Evolutionary conservation across 2,113 vertebrate species (phyloP).

Genomic region (Callithrix jacchus): DNA sequence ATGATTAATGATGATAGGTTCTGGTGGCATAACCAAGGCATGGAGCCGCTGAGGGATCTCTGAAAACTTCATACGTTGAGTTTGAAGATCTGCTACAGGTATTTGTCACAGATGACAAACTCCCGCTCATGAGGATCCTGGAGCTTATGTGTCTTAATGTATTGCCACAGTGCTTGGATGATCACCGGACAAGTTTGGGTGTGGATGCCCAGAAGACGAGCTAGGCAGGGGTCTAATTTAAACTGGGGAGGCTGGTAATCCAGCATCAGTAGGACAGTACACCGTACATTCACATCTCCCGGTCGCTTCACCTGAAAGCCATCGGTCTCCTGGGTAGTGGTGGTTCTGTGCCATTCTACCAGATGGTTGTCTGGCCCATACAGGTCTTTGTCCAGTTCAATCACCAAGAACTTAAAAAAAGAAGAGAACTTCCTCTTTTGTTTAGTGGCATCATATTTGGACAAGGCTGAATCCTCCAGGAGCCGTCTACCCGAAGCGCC

Average conservation of each 20-base stretch:
- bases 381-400: slow-evolving; percentile 98
- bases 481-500: slow-evolving; percentile 97
- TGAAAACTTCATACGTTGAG: slow-evolving; percentile 93
- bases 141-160: slow-evolving; percentile 94
- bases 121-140: slow-evolving; percentile 94
- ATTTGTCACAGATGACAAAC: slow-evolving; percentile 93
- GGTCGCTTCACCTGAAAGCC: slow-evolving; percentile 99
- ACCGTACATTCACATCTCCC: slow-evolving; percentile 97
- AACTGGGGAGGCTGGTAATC: slow-evolving; percentile 96
- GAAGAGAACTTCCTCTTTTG: slow-evolving; percentile 99
- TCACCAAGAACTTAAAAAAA: slow-evolving; percentile 99
- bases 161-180: slow-evolving; percentile 94
- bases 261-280: slow-evolving; percentile 98
- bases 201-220: slow-evolving; percentile 92
- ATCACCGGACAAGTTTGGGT: slow-evolving; percentile 93
- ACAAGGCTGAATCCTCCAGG: slow-evolving; percentile 96
- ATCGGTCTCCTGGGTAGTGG: slow-evolving; percentile 98
- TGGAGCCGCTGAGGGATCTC: slow-evolving; percentile 94
- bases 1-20: slow-evolving; percentile 99
- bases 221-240: slow-evolving; percentile 92
- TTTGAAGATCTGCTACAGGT: slow-evolving; percentile 94
- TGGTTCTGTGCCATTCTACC: slow-evolving; percentile 99
- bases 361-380: slow-evolving; percentile 99
- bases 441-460: slow-evolving; percentile 99
- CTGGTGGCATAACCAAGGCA: slow-evolving; percentile 98